These are phyloP conservation scores for Mimas tiliae DNA, from an alignment of 2,888 invertebrate genomes.

Conservation along the genomic window DNA sequence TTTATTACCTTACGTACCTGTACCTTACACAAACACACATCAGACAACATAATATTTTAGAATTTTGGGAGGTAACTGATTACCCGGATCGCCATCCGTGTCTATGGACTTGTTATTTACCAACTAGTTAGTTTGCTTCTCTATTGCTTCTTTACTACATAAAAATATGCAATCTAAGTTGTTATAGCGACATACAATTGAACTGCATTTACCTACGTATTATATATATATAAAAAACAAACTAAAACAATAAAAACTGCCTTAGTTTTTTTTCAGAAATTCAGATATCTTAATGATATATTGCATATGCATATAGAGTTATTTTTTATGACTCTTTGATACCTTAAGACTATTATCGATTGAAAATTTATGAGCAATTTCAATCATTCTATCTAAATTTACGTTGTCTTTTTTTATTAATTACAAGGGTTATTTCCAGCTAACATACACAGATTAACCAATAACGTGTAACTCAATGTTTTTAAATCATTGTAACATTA, in stretches of 20 bases:
- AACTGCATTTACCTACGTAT: too few species aligned
- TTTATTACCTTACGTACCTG: too few species aligned
- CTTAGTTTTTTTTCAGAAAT: not conserved
- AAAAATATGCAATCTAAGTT: too few species aligned
- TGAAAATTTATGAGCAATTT: not conserved
- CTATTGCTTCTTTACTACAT: too few species aligned
- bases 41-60: too few species aligned
- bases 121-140: too few species aligned
- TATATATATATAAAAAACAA: not conserved
- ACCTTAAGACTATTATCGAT: conserved; percentile 4
- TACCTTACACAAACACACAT: too few species aligned
- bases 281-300: conserved; percentile 1
- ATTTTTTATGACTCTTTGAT: not conserved
- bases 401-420: not conserved
- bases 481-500: not conserved
- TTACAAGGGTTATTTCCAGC: not conserved
- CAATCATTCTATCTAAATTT: not conserved
- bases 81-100: too few species aligned
- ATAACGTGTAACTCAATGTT: not conserved
- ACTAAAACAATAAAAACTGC: not conserved
- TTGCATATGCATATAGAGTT: not conserved
- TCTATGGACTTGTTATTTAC: too few species aligned
- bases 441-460: not conserved
- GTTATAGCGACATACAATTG: too few species aligned
- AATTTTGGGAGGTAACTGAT: too few species aligned